These are phyloP conservation scores for Crotalus helleri DNA, from an alignment of 2,113 vertebrate species.

Conservation along the genomic window DNA sequence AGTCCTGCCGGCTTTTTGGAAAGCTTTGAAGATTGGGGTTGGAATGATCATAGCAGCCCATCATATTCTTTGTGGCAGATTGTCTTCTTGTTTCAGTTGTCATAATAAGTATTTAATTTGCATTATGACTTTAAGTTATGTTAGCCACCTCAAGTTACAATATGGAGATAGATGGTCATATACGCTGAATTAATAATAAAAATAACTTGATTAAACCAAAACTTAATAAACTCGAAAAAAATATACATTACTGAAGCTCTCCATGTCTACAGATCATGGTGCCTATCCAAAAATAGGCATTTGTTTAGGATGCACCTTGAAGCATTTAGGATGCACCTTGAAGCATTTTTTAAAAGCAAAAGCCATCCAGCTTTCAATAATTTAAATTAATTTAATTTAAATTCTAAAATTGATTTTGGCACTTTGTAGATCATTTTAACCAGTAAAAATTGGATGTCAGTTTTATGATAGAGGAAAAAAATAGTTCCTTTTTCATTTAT, in stretches of 20 bases:
- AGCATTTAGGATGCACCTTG: background rate
- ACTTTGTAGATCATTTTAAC: slow-evolving; percentile 10
- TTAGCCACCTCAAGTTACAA: background rate
- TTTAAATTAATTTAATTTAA: background rate
- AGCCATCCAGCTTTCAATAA: slow-evolving; percentile 19
- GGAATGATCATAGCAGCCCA: background rate
- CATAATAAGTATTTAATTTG: background rate
- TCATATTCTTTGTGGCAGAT: background rate
- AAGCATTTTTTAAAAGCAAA: background rate
- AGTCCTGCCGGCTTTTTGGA: background rate
- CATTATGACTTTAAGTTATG: background rate
- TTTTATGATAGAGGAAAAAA: background rate
- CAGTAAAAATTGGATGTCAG: slow-evolving; percentile 20
- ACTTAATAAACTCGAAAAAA: background rate
- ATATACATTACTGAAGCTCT: background rate
- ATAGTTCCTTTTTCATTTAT: slow-evolving; percentile 29
- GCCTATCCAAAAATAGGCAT: background rate
- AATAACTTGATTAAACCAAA: background rate
- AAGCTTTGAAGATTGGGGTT: background rate
- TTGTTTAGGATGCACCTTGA: background rate
- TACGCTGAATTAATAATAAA: background rate
- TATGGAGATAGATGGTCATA: background rate
- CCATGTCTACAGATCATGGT: background rate
- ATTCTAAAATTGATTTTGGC: slow-evolving; percentile 22
- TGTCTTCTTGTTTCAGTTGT: background rate